These are phyloP conservation scores for Linepithema humile DNA, from an alignment of 1,140 invertebrate genomes.

Conservation along the genomic window DNA sequence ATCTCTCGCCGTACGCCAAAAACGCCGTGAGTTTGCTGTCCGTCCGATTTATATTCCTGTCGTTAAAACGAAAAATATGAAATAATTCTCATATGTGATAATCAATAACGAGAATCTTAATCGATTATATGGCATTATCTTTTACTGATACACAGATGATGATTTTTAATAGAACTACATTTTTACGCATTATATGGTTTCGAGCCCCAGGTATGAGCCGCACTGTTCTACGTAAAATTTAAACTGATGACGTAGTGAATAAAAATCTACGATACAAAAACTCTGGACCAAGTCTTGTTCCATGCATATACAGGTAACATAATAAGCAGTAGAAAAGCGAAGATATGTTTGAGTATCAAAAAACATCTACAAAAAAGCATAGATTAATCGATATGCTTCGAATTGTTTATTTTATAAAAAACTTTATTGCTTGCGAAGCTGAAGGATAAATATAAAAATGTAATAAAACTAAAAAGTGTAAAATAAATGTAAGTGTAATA, in stretches of 20 bases:
- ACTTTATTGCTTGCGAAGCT: neutral
- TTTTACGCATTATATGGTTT: slow-evolving; percentile 90
- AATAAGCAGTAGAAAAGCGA: slow-evolving; percentile 91
- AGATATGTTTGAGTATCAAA: slow-evolving; percentile 87
- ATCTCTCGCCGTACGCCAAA: slow-evolving; percentile 84
- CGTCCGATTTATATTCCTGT: slow-evolving; percentile 88
- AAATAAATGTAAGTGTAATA: too few species aligned
- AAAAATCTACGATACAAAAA: slow-evolving; percentile 85
- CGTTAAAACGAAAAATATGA: slow-evolving; percentile 24
- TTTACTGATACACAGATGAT: neutral
- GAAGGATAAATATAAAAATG: neutral
- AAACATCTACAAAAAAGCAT: slow-evolving; percentile 87
- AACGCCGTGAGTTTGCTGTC: slow-evolving; percentile 79
- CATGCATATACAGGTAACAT: slow-evolving; percentile 89
- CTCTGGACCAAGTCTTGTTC: slow-evolving; percentile 84
- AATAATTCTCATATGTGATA: neutral
- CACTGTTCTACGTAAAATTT: slow-evolving; percentile 91
- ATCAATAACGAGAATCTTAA: neutral
- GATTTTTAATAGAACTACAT: neutral
- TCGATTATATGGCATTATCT: neutral
- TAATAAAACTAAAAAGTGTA: too few species aligned
- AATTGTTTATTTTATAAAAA: neutral
- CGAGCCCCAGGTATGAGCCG: slow-evolving; percentile 90
- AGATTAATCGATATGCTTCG: neutral
- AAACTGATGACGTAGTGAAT: slow-evolving; percentile 87